Base-by-base conservation (phyloP, 1,140 invertebrate genomes). In the Eriocheir sinensis region DNA sequence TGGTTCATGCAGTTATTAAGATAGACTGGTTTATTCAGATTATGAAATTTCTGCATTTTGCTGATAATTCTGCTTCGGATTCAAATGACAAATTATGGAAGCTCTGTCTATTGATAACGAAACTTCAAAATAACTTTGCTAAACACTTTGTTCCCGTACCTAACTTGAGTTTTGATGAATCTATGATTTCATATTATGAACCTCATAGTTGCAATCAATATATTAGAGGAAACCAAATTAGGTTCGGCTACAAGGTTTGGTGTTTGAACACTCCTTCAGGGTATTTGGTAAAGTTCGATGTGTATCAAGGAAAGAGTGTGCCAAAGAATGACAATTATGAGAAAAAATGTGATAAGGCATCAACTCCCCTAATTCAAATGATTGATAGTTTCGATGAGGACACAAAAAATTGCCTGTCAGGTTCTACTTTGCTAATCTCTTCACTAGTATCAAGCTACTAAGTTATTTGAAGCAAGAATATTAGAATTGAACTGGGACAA, bases 111-210 rank as follows among this genome's bases (percentile, higher is more conserved):
- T n/a, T 86, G 21, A 86, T 32, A 34, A 32, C 15, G 21, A 86
- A 86, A 34, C 83, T 86, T 34, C 21, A 34, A n/a, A 21, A 86
- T n/a, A 86, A 12, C 21, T 86, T 86, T 86, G 21, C 21, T 32
- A 86, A 86, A 32, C 12, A 86, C 83, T 86, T 86, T 86, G 83
- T 86, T 21, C 34, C 83, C 34, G 12, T 86, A 34, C 83, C 83
- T 86, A 86, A 86, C 12, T 32, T 86, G 83, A 17, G 83, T 86
- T 86, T 86, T 86, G 83, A 86, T 86, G 83, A 86, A 34, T 86
- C 83, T 34, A 32, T 86, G 83, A 32, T 86, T 86, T 15, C 34
- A n/a, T 86, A 86, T 86, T 86, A 86, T 86, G 83, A 32, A 15
- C 83, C 83, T 34, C 83, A 86, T 86, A 32, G 34, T 12, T 86